Evolutionary conservation across 2,113 vertebrate genomes (phyloP), one percentile per base, ranked within the genome.

Genomic region (Toxostoma redivivum): DNA sequence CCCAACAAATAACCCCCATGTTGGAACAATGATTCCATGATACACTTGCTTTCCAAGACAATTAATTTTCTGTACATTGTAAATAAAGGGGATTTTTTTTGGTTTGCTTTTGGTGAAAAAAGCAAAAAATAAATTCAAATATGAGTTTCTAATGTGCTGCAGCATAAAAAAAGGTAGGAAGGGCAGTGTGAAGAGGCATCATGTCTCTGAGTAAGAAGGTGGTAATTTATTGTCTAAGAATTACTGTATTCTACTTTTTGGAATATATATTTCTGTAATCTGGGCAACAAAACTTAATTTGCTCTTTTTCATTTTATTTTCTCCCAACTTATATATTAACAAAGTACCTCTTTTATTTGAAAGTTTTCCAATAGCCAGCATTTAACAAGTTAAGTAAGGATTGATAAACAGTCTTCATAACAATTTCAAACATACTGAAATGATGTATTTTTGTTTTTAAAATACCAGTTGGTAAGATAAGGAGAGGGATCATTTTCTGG

Each of bases 401-500:
- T 74, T 54, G 37, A 56, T 66, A 37, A 10, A 12, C 17, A 16
- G 5, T 47, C 27, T 80, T 83, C 16, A 38, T 58, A 70, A 70
- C 31, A 45, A 42, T 73, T 87, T 84, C 38, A 81, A 93, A 37
- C 58, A 61, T 37, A 60, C 15, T 74, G 69, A 76, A 92, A 84
- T 5, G 25, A 15, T 35, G 4, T 91, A 38, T 42, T 97, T 95
- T 87, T 91, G 12, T 61, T 97, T 97, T 24, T 66, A 99, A 98
- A 98, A 95, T 98, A 99, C 72, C 97, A 77, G 94, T 99, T 88
- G 97, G 98, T 97, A 98, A 98, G 92, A 98, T 99, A 90, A 91
- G 99, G 99, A 70, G 99, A 99, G 90, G 98, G 99, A n/a, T 98
- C 98, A 3, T 99, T 99, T 98, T 99, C 98, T 54, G 98, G 98